Evolutionary conservation across 2,113 vertebrate species (phyloP).

Genomic region (Hippocampus abdominalis): DNA sequence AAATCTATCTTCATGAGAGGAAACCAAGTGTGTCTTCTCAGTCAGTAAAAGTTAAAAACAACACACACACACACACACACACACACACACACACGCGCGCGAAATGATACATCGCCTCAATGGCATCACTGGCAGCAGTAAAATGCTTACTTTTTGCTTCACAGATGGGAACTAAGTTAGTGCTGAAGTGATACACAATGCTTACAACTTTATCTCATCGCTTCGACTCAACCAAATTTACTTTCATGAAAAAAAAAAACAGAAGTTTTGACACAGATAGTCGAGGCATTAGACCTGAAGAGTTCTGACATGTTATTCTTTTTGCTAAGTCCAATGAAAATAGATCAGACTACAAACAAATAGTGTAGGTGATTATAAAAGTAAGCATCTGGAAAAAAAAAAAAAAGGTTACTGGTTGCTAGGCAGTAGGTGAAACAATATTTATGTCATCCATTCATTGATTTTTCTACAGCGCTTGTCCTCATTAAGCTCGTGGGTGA

Average conservation of each 20-base stretch:
- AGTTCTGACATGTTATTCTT: neutral
- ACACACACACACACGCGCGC: neutral
- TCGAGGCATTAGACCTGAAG: neutral
- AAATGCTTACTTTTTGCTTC: neutral
- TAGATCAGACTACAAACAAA: neutral
- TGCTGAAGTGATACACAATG: neutral
- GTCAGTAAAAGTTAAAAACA: neutral
- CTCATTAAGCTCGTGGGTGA: neutral
- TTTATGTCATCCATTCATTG: neutral
- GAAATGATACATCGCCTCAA: neutral
- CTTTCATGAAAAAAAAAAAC: neutral
- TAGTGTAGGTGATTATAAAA: neutral
- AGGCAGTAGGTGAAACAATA: neutral
- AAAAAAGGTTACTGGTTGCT: neutral
- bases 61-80: neutral
- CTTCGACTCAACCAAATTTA: neutral
- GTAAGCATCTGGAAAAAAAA: neutral
- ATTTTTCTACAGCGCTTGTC: neutral
- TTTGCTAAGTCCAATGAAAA: neutral
- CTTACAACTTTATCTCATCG: neutral
- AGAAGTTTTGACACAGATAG: neutral
- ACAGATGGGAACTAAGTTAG: neutral
- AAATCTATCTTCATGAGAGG: too few relatives aligned
- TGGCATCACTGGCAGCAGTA: neutral
- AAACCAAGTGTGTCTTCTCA: neutral